Evolutionary conservation across 2,113 vertebrate species (phyloP).

Genomic region (Pomatorhinus ruficollis): DNA sequence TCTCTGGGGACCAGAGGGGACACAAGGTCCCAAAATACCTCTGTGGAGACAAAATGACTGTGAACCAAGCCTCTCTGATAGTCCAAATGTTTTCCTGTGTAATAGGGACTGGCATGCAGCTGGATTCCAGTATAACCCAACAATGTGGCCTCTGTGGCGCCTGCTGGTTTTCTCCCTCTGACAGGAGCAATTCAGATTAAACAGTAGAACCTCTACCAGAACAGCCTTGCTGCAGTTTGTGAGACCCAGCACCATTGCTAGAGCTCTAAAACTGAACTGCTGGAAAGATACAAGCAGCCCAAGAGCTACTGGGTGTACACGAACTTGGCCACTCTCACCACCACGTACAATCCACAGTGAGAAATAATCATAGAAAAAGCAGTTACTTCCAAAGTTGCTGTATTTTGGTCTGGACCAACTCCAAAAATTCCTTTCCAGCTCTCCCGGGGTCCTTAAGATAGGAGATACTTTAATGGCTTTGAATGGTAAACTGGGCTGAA

Average conservation of each 20-base stretch:
- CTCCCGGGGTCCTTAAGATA: background rate
- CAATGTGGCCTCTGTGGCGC: background rate
- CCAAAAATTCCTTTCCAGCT: background rate
- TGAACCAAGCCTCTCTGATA: background rate
- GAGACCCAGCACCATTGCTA: background rate
- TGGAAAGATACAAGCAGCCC: background rate
- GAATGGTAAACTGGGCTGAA: background rate
- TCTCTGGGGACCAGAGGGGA: background rate
- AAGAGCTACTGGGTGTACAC: background rate
- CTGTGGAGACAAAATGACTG: background rate
- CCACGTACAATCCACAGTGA: background rate
- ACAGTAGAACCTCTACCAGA: background rate
- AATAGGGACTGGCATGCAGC: background rate
- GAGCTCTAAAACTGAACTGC: background rate
- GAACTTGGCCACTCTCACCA: background rate
- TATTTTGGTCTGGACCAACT: background rate
- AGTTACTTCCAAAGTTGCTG: background rate
- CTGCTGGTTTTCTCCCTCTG: background rate
- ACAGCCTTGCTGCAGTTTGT: background rate
- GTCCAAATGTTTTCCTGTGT: background rate
- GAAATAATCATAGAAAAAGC: background rate
- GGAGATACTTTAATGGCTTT: background rate
- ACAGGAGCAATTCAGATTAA: background rate
- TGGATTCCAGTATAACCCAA: background rate
- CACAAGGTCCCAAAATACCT: background rate